phyloP scores from a whole-genome alignment of 2,888 invertebrate species.

The Odontothrips loti region DNA sequence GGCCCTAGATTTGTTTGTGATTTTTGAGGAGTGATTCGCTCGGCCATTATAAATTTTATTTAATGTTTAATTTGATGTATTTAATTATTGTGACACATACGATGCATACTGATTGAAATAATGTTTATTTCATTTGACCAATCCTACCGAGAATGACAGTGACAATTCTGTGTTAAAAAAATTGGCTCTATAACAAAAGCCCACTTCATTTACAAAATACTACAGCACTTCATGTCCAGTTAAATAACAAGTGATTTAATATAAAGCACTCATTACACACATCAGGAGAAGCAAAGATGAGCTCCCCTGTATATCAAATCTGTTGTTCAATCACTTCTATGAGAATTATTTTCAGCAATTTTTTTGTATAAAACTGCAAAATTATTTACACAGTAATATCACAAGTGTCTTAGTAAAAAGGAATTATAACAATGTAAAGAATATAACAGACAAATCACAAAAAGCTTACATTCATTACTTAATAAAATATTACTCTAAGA shows the following conservation, averaged over 20 bases:
- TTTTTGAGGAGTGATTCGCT: too few species aligned
- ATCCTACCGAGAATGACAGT: background rate
- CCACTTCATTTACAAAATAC: background rate
- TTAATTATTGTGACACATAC: slow-evolving; percentile 34
- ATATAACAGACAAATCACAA: slow-evolving; percentile 1
- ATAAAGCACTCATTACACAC: background rate
- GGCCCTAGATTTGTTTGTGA: slow-evolving; percentile 51
- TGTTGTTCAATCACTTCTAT: background rate
- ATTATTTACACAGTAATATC: slow-evolving; percentile 20
- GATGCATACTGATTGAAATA: background rate
- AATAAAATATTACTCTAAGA: background rate
- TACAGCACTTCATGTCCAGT: background rate
- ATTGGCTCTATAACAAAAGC: background rate
- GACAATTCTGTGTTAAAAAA: background rate
- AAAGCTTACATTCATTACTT: background rate
- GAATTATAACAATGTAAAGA: background rate
- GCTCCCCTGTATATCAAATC: background rate
- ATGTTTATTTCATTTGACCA: background rate
- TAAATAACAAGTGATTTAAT: slow-evolving; percentile 4
- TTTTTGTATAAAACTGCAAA: slow-evolving; percentile 14
- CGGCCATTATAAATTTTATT: too few species aligned
- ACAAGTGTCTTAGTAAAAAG: slow-evolving; percentile 3
- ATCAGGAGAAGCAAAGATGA: background rate
- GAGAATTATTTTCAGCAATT: background rate
- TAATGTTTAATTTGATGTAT: background rate